These are phyloP conservation scores for Eulemur albifrons DNA, from an alignment of 2,797 vertebrate genomes.

Conservation along the genomic window DNA sequence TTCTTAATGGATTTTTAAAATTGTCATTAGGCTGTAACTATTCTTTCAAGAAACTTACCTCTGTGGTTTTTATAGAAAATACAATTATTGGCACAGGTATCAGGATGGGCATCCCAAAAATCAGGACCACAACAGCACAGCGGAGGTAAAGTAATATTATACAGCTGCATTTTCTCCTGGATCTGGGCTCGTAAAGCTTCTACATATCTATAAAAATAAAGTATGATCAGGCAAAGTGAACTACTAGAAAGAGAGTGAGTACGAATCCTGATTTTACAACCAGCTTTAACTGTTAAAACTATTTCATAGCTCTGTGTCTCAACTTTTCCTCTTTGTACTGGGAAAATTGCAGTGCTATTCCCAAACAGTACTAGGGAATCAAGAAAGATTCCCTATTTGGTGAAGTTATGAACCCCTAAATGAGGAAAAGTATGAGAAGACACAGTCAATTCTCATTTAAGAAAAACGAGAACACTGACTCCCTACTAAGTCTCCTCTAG, in stretches of 20 bases:
- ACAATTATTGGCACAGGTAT: constrained; percentile 97
- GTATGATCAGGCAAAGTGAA: not conserved
- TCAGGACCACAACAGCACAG: constrained; percentile 92
- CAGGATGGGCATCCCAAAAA: constrained; percentile 96
- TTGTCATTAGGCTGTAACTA: not conserved
- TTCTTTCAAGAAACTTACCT: constrained; percentile 85
- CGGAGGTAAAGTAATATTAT: constrained; percentile 87
- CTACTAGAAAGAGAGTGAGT: not conserved
- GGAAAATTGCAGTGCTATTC: not conserved
- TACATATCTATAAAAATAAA: constrained; percentile 83
- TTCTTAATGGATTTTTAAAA: not conserved
- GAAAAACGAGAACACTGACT: not conserved
- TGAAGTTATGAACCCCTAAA: not conserved
- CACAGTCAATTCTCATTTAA: not conserved
- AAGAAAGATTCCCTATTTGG: not conserved
- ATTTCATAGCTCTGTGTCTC: fast-evolving
- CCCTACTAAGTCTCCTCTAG: not conserved
- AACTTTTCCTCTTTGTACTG: fast-evolving
- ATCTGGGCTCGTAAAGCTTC: constrained; percentile 87
- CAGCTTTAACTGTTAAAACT: not conserved
- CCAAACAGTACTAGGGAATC: not conserved
- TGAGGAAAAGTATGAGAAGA: not conserved
- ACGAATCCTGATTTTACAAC: not conserved
- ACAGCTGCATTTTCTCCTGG: constrained; percentile 87
- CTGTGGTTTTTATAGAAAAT: constrained; percentile 93